Conservation (phyloP, 1,140 invertebrate species). For the Zaprionus ghesquierei region DNA sequence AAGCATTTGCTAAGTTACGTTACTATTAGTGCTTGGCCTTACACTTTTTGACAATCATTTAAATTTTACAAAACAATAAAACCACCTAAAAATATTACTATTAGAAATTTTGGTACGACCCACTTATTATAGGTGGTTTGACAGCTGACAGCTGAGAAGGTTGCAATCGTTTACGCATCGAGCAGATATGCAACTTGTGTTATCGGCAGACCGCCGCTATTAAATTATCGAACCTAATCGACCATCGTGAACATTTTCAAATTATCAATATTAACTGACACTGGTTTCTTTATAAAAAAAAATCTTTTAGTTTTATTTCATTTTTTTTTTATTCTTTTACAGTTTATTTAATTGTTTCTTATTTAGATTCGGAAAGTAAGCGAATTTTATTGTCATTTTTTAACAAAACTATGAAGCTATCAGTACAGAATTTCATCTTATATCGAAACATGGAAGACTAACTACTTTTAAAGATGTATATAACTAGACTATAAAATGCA, state of each 20-base stretch:
- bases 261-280: neutral
- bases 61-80: constrained; percentile 38
- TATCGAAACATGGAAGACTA: constrained; percentile 66
- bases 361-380: constrained; percentile 22
- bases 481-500: constrained; percentile 39
- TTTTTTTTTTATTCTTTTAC: too few species aligned
- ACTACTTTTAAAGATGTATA: constrained; percentile 16
- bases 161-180: constrained; percentile 29
- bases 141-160: constrained; percentile 62
- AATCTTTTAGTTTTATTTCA: too few species aligned
- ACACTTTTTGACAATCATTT: constrained; percentile 31
- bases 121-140: constrained; percentile 59
- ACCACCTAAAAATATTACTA: constrained; percentile 49
- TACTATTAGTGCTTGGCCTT: neutral
- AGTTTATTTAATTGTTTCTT: neutral
- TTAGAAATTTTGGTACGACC: constrained; percentile 76
- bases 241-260: neutral
- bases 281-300: neutral
- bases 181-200: neutral
- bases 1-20: neutral
- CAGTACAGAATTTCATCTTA: constrained; percentile 70
- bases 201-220: constrained; percentile 4
- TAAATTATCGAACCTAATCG: neutral
- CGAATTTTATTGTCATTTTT: constrained; percentile 62
- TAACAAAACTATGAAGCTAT: constrained; percentile 62